Conservation (phyloP, 2,888 invertebrate genomes). For the Nemurella pictetii region DNA sequence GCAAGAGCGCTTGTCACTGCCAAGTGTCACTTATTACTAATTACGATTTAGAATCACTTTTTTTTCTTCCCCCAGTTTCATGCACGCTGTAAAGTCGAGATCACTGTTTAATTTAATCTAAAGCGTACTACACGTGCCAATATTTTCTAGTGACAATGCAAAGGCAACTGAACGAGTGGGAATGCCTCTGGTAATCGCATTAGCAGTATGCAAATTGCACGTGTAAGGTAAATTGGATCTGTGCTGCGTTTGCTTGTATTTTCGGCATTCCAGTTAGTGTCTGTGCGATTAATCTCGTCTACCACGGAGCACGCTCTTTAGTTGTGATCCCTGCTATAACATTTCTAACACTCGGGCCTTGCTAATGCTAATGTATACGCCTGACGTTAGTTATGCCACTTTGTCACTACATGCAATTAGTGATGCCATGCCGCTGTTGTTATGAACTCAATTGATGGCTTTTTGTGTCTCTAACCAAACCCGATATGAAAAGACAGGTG, state of each 20-base stretch:
- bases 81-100: background rate
- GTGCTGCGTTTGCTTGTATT: constrained; percentile 14
- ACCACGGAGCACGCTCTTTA: background rate
- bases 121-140: background rate
- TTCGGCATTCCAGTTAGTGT: constrained; percentile 7
- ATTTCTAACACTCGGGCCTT: background rate
- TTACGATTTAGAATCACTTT: background rate
- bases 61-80: background rate
- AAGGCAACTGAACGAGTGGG: background rate
- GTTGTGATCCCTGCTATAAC: background rate
- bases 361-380: background rate
- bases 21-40: background rate
- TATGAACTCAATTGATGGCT: background rate
- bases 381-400: background rate
- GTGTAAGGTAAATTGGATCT: constrained; percentile 26
- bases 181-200: constrained; percentile 15
- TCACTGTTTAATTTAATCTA: background rate
- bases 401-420: background rate
- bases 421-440: background rate
- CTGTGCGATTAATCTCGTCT: constrained; percentile 1
- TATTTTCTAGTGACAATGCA: background rate
- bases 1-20: background rate
- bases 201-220: constrained; percentile 25
- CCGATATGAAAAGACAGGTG: background rate
- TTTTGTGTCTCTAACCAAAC: background rate